These are phyloP conservation scores for Pseudochirops corinnae DNA, from an alignment of 2,797 vertebrate genomes.

Conservation along the genomic window DNA sequence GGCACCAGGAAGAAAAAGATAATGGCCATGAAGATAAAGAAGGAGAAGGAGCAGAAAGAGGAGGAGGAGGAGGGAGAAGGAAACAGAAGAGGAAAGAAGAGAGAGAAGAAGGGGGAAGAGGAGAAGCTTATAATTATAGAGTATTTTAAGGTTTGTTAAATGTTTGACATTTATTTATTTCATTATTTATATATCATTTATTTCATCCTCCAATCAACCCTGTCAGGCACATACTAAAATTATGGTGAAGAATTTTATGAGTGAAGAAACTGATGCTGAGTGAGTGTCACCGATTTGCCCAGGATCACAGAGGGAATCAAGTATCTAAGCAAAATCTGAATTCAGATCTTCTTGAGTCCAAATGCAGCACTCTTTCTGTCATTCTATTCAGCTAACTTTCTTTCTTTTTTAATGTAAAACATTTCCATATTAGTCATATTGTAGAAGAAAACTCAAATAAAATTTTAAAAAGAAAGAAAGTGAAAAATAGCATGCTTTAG, in stretches of 20 bases:
- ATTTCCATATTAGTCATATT: no score
- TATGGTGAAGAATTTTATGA: background rate
- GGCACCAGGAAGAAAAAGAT: background rate
- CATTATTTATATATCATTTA: no score
- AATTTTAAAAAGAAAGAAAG: background rate
- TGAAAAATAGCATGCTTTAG: background rate
- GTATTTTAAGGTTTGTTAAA: background rate
- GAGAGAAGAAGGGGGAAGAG: background rate
- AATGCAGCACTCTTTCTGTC: background rate
- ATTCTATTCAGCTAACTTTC: background rate
- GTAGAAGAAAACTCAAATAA: background rate
- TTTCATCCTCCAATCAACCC: background rate
- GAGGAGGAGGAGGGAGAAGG: background rate
- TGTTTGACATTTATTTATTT: background rate
- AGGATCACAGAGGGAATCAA: background rate
- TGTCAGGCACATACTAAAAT: background rate
- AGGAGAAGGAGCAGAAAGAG: no score
- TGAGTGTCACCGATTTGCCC: background rate
- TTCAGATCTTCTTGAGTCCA: background rate
- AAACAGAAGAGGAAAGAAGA: background rate
- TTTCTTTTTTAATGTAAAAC: background rate
- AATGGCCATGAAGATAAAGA: background rate
- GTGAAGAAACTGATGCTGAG: background rate
- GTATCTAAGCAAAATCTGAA: background rate
- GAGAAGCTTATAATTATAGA: background rate